phyloP scores from a whole-genome alignment of 35 echinoderm and acorn worm species.

The Apostichopus japonicus region DNA sequence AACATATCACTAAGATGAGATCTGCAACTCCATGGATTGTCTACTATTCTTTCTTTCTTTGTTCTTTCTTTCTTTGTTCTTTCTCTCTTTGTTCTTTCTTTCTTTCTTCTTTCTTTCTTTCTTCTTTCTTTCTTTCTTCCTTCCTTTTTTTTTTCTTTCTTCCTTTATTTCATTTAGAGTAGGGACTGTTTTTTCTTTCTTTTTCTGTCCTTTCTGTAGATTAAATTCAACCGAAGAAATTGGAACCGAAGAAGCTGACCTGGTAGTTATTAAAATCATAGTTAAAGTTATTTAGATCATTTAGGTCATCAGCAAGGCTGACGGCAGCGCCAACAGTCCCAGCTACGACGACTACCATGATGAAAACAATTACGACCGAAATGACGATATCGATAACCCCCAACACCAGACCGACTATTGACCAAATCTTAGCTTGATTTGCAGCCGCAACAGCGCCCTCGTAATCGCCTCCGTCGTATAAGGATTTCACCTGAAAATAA shows the following conservation, averaged over 20 bases:
- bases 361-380: neutral
- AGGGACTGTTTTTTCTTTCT: too few relatives aligned
- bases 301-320: neutral
- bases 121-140: too few relatives aligned
- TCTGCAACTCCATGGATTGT: too few relatives aligned
- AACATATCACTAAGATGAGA: too few relatives aligned
- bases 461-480: conserved; percentile 21
- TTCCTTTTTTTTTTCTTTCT: too few relatives aligned
- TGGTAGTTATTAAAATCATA: neutral
- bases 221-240: too few relatives aligned
- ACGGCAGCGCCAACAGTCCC: neutral
- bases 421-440: conserved; percentile 39
- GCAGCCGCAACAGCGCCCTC: conserved; percentile 22
- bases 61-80: too few relatives aligned
- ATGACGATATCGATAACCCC: neutral
- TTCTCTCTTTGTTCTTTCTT: too few relatives aligned
- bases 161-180: too few relatives aligned
- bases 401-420: conserved; percentile 22
- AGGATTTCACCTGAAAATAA: conserved; percentile 27
- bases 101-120: too few relatives aligned
- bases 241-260: neutral
- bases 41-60: too few relatives aligned
- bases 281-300: neutral
- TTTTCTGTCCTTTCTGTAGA: too few relatives aligned
- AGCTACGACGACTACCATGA: neutral